A percentile compares a stretch with the other conserved stretches of the same genome.
Conservation (phyloP, 2,797 vertebrate genomes). For the Typhlichthys eigenmanni region DNA sequence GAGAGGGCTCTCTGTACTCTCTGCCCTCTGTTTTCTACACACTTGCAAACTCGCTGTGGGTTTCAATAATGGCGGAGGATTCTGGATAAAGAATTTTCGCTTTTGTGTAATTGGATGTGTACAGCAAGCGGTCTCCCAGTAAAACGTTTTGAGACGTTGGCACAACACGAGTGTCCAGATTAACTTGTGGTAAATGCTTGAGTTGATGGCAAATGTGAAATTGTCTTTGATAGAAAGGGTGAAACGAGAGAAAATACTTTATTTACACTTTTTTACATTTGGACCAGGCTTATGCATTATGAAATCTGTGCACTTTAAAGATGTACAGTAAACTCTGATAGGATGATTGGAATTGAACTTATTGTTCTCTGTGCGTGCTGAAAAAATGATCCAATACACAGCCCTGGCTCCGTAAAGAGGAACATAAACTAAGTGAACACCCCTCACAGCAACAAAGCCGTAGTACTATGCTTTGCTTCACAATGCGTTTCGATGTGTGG, state of each 20-base stretch:
- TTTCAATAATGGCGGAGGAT: neutral
- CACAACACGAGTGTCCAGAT: neutral
- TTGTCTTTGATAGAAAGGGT: neutral
- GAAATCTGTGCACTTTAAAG: too few relatives aligned
- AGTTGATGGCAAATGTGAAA: conserved; percentile 10
- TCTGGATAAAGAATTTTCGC: neutral
- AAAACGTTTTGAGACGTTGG: conserved; percentile 2
- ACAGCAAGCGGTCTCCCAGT: neutral
- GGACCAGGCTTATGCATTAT: too few relatives aligned
- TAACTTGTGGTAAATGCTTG: conserved; percentile 6
- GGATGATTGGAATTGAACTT: too few relatives aligned
- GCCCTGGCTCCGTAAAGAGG: too few relatives aligned
- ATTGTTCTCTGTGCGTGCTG: too few relatives aligned
- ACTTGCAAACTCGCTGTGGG: conserved; percentile 10
- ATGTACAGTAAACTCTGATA: too few relatives aligned
- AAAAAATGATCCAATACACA: too few relatives aligned
- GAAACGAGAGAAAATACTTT: neutral
- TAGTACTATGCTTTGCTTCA: too few relatives aligned
- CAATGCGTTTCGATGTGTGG: too few relatives aligned
- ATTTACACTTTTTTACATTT: too few relatives aligned
- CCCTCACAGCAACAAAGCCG: too few relatives aligned
- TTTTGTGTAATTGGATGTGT: neutral
- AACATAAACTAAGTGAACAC: too few relatives aligned
- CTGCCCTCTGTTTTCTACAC: conserved; percentile 11
- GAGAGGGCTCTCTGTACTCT: conserved; percentile 38